phyloP scores from a whole-genome alignment of 2,113 vertebrate species.

The Gasterosteus nipponicus region DNA sequence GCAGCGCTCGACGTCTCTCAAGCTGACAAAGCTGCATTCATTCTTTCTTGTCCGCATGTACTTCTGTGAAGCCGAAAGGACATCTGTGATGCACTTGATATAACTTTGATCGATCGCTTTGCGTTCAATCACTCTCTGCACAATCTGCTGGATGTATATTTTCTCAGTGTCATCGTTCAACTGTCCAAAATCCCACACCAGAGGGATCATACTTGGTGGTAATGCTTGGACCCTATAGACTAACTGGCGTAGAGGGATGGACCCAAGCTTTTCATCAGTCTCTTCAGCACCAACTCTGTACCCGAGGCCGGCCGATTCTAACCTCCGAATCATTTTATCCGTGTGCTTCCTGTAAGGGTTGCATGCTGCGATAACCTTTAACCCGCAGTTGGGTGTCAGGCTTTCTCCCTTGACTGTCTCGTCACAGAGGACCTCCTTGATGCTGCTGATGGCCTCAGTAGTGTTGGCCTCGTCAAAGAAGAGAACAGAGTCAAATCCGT shows the following conservation, averaged over 20 bases:
- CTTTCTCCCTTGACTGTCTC: constrained; percentile 83
- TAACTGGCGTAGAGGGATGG: constrained; percentile 91
- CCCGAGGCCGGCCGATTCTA: constrained; percentile 92
- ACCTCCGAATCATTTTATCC: constrained; percentile 86
- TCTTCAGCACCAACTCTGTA: constrained; percentile 90
- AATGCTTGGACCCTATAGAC: constrained; percentile 96
- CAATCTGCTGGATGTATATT: constrained; percentile 91
- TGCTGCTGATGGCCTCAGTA: constrained; percentile 91
- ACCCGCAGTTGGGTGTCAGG: constrained; percentile 77
- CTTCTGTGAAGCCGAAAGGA: constrained; percentile 88
- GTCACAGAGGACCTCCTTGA: constrained; percentile 96
- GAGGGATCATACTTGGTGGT: constrained; percentile 92
- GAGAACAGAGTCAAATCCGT: constrained; percentile 88
- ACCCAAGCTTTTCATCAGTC: constrained; percentile 89
- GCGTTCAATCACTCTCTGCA: constrained; percentile 82
- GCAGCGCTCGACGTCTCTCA: constrained; percentile 95
- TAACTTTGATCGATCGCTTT: neutral
- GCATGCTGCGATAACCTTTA: constrained; percentile 93
- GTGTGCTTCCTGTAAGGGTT: constrained; percentile 96
- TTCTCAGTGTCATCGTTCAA: constrained; percentile 86
- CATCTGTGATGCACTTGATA: constrained; percentile 71
- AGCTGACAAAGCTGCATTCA: constrained; percentile 94
- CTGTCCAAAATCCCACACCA: constrained; percentile 98
- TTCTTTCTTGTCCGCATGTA: constrained; percentile 87
- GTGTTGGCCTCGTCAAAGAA: constrained; percentile 98